Evolutionary conservation across 2,888 invertebrate species (phyloP), one percentile per base, ranked within the genome.

Genomic region (Zeuzera pyrina): DNA sequence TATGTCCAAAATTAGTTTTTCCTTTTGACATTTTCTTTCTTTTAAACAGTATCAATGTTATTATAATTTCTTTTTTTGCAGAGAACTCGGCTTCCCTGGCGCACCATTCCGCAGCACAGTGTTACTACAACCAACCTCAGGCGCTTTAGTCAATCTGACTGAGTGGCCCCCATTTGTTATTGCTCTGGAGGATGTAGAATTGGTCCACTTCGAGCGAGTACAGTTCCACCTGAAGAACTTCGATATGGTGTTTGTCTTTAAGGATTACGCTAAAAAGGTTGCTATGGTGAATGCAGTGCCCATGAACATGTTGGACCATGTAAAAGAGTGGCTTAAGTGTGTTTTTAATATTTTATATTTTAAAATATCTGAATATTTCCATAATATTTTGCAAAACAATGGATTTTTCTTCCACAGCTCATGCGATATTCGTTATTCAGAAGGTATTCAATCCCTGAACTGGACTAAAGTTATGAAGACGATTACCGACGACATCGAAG

Each of bases 381-480:
- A 12, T 32, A 2, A 23, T 16, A 3, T 29, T 29, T 12, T 6
- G 3, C 15, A 26, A n/a, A n/a, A n/a, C n/a, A n/a, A n/a, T n/a
- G n/a, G n/a, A n/a, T n/a, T 23, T 4, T 27, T 3, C 25, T 19
- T 48, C 62, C 63, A n/a, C 64, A 93, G 93, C 63, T 96, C 96
- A 0, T 97, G 97, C 71, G 97, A 97, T 61, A 96, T 98, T 48
- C 91, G 94, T 24, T 99, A 98, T 74, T 94, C 97, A 0, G 99
- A 99, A 73, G 99, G 99, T 54, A 93, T 98, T 32, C 98, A 99
- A 68, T 97, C 97, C 1, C 86, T 99, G 52, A 99, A 99, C 79
- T 99, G 99, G 99, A 90, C 93, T 1, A 99, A 99, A 73, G 98
- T 99, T 47, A 99, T 99, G 99, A 99, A 99, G 83, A 98, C 98